Percentiles rank a stretch among this genome's conserved stretches.
Evolutionary conservation across 2,113 vertebrate species (phyloP).

Genomic region (Aptenodytes forsteri): DNA sequence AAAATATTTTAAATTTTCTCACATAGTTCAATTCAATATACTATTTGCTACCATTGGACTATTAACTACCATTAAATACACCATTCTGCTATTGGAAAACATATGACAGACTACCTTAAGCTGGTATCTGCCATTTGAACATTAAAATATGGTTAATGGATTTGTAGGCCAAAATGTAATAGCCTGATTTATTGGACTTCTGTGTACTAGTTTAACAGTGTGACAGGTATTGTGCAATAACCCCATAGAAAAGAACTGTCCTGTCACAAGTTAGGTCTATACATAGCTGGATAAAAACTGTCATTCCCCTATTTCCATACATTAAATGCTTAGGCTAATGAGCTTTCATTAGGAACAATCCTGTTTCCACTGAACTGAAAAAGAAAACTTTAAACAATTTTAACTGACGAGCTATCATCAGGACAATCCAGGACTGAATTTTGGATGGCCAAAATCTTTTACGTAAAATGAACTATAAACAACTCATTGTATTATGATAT

Average conservation of each 20-base stretch:
- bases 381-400: background rate
- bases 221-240: background rate
- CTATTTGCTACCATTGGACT: background rate
- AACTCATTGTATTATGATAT: background rate
- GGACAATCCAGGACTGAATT: background rate
- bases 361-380: background rate
- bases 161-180: background rate
- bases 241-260: background rate
- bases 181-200: background rate
- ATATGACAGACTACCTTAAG: background rate
- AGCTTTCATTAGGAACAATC: conserved; percentile 1
- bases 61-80: background rate
- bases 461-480: background rate
- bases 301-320: background rate
- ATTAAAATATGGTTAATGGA: background rate
- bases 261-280: background rate
- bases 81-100: background rate
- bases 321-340: background rate
- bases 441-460: background rate
- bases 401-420: background rate
- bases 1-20: background rate
- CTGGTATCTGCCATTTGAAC: background rate
- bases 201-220: background rate
- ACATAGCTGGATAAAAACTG: background rate
- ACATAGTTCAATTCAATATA: background rate